Evolutionary conservation across 2,797 vertebrate genomes (phyloP).

Genomic region (Oreochromis grahami): DNA sequence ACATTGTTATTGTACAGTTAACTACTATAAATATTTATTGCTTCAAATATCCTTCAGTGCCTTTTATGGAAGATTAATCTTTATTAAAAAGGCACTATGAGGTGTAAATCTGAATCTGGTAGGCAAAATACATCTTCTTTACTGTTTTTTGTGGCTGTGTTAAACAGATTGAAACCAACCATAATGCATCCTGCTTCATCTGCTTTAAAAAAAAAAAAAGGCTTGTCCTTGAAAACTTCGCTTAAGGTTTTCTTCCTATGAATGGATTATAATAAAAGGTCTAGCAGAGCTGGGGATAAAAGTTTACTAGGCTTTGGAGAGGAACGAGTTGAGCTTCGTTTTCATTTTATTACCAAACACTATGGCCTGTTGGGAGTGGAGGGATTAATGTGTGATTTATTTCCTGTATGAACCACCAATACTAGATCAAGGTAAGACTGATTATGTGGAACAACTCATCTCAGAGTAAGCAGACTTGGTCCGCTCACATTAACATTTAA

Average conservation of each 20-base stretch:
- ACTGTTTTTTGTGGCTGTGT: conserved; percentile 9
- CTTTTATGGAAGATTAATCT: neutral
- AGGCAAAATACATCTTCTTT: neutral
- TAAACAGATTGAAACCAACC: conserved; percentile 46
- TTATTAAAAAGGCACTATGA: neutral
- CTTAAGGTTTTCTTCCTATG: conserved; percentile 19
- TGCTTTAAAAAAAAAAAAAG: conserved; percentile 34
- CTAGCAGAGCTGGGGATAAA: conserved; percentile 26
- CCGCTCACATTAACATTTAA: neutral
- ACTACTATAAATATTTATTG: neutral
- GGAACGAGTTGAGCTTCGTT: conserved; percentile 7
- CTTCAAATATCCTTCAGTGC: neutral
- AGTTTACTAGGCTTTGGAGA: conserved; percentile 15
- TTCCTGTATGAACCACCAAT: neutral
- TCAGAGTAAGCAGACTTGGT: neutral
- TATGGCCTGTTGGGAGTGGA: conserved; percentile 13
- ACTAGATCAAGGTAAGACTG: neutral
- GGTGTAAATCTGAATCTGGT: neutral
- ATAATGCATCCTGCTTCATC: conserved; percentile 7
- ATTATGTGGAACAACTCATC: neutral
- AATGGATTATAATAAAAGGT: conserved; percentile 52
- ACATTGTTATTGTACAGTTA: neutral
- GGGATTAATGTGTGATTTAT: neutral
- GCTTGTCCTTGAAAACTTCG: conserved; percentile 47
- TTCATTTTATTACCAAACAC: conserved; percentile 15